Conservation (phyloP, 1,140 invertebrate genomes). For the Leptinotarsa lineolata region DNA sequence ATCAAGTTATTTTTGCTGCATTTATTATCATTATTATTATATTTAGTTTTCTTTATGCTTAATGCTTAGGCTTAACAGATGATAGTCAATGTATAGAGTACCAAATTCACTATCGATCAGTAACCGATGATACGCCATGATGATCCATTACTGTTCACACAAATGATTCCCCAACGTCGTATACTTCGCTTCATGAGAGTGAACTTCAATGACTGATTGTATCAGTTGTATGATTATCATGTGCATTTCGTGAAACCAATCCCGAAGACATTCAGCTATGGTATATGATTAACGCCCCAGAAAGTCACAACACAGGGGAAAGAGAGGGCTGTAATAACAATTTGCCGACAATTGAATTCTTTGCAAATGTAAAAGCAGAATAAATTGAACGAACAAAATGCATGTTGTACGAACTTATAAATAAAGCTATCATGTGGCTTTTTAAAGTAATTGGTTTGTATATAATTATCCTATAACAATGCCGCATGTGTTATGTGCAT, state of each 20-base stretch:
- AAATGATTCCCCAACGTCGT: background rate
- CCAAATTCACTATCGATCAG: no score
- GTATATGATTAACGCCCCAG: conserved; percentile 6
- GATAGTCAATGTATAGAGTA: no score
- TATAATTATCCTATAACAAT: conserved; percentile 29
- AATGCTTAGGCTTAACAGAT: no score
- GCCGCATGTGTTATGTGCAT: conserved; percentile 24
- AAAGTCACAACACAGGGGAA: background rate
- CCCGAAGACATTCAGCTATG: conserved; percentile 2
- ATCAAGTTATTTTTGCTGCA: no score
- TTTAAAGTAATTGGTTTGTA: conserved; percentile 25
- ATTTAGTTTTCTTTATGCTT: no score
- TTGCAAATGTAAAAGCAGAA: conserved; percentile 18
- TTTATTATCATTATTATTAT: no score
- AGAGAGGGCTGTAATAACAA: conserved; percentile 14
- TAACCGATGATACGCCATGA: no score
- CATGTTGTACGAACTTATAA: conserved; percentile 14
- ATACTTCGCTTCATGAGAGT: background rate
- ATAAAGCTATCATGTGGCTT: conserved; percentile 22
- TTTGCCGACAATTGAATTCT: conserved; percentile 19
- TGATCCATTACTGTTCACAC: no score
- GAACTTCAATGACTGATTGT: background rate
- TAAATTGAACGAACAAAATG: conserved; percentile 16
- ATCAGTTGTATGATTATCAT: conserved; percentile 2
- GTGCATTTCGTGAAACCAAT: background rate